Evolutionary conservation across 2,797 vertebrate species (phyloP).

Genomic region (Argyrosomus regius): DNA sequence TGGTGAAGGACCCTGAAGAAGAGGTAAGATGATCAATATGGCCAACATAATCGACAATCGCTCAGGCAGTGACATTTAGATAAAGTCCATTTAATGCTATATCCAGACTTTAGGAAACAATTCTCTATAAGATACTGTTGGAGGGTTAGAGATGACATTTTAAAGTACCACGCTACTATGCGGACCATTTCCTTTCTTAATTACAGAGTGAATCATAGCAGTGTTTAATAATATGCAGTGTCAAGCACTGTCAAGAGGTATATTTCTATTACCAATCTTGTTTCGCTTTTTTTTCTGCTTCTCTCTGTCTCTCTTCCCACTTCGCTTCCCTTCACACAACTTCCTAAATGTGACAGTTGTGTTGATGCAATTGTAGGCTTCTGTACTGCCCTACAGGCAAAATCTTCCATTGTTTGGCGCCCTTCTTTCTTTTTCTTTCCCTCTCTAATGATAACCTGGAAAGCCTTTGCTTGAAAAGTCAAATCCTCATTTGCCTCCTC

Average conservation of each 20-base stretch:
- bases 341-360: conserved; percentile 37
- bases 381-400: conserved; percentile 30
- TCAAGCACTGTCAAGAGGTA: conserved; percentile 74
- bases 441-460: conserved; percentile 34
- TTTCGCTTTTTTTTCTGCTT: conserved; percentile 23
- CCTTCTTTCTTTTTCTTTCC: conserved; percentile 1
- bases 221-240: conserved; percentile 66
- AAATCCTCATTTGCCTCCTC: conserved; percentile 30
- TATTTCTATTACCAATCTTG: conserved; percentile 65
- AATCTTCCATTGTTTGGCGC: conserved; percentile 21
- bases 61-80: conserved; percentile 76
- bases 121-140: conserved; percentile 44
- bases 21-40: conserved; percentile 71
- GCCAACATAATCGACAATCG: conserved; percentile 62
- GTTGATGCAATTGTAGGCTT: conserved; percentile 36
- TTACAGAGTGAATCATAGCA: conserved; percentile 64
- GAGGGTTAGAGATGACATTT: conserved; percentile 70
- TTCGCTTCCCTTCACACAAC: conserved; percentile 38
- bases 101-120: conserved; percentile 56
- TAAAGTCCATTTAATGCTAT: conserved; percentile 69
- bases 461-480: conserved; percentile 48
- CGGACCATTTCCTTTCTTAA: conserved; percentile 70
- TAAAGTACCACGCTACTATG: conserved; percentile 30
- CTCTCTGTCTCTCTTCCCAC: conserved; percentile 23
- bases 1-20: conserved; percentile 43